Percentiles rank a stretch among this genome's conserved stretches.
These are phyloP conservation scores for Fistularia tabacaria DNA, from an alignment of 2,797 vertebrate species.

Conservation along the genomic window DNA sequence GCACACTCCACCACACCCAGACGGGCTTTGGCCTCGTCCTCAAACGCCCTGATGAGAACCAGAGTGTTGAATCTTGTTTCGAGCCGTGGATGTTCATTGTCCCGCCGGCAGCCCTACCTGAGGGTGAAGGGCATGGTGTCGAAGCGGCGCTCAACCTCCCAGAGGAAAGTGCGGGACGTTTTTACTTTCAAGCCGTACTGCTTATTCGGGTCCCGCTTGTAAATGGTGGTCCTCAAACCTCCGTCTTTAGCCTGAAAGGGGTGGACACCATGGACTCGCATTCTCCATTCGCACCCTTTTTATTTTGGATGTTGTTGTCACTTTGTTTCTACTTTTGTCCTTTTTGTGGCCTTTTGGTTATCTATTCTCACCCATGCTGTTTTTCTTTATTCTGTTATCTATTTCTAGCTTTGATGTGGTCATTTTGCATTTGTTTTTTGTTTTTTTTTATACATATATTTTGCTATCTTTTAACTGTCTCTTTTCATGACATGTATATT, in stretches of 20 bases:
- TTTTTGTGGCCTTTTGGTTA: too few species aligned
- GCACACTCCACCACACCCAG: constrained; percentile 95
- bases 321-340: too few species aligned
- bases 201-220: constrained; percentile 93
- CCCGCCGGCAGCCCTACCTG: constrained; percentile 67
- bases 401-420: too few species aligned
- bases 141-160: constrained; percentile 93
- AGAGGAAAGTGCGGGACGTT: constrained; percentile 96
- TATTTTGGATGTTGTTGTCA: too few species aligned
- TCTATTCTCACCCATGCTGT: too few species aligned
- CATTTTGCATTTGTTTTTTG: too few species aligned
- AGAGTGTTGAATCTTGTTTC: background rate
- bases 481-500: too few species aligned
- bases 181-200: constrained; percentile 98
- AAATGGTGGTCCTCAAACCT: constrained; percentile 94
- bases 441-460: too few species aligned
- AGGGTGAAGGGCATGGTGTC: constrained; percentile 97
- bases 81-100: background rate
- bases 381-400: too few species aligned
- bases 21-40: constrained; percentile 94
- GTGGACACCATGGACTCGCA: background rate
- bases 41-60: constrained; percentile 82
- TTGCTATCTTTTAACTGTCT: too few species aligned
- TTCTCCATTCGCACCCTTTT: too few species aligned
- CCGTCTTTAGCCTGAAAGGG: constrained; percentile 85